These are phyloP conservation scores for Diaphora mendica DNA, from an alignment of 2,888 invertebrate genomes.

Conservation along the genomic window DNA sequence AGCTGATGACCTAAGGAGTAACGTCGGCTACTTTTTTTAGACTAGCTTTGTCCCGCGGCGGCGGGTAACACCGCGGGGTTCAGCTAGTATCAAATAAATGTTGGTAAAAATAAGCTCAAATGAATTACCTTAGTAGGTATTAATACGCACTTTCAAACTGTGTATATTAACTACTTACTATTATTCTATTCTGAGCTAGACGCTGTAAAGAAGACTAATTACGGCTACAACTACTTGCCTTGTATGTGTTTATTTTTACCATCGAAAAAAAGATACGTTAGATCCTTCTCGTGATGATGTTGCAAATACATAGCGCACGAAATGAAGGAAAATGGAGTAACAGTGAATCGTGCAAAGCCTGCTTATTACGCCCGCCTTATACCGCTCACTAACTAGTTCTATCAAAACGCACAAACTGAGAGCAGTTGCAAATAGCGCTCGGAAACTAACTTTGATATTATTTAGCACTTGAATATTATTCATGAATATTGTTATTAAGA, in stretches of 20 bases:
- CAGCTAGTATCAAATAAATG: background rate
- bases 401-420: constrained; percentile 38
- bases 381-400: constrained; percentile 33
- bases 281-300: constrained; percentile 31
- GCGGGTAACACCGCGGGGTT: too few species aligned
- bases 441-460: constrained; percentile 31
- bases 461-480: constrained; percentile 22
- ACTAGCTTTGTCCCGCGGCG: too few species aligned
- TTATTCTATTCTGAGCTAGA: background rate
- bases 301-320: constrained; percentile 33
- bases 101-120: background rate
- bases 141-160: background rate
- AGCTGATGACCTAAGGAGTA: too few species aligned
- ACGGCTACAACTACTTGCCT: background rate
- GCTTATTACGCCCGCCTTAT: constrained; percentile 36
- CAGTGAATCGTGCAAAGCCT: constrained; percentile 34
- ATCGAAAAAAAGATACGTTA: constrained; percentile 23
- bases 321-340: constrained; percentile 40
- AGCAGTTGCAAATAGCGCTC: constrained; percentile 33
- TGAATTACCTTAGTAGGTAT: background rate
- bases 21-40: too few species aligned
- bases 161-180: background rate
- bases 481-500: constrained; percentile 1
- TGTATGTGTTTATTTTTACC: constrained; percentile 16
- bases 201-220: background rate